Conservation (phyloP, 2,888 invertebrate species). For the Cephus spinipes region DNA sequence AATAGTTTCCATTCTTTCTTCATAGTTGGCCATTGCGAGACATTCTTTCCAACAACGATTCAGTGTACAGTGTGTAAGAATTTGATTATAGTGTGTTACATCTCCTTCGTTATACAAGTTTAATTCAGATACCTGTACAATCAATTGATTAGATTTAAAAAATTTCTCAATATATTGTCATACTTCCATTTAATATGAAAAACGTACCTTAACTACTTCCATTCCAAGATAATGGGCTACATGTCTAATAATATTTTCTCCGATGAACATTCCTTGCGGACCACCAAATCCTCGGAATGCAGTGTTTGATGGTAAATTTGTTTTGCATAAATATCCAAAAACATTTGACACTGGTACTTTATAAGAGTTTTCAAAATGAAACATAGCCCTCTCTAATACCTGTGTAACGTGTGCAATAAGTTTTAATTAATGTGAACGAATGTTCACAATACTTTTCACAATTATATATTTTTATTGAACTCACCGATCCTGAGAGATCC, state of each 20-base stretch:
- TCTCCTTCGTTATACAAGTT: constrained; percentile 88
- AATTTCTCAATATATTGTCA: constrained; percentile 1
- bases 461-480: constrained; percentile 44
- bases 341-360: constrained; percentile 80
- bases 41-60: constrained; percentile 84
- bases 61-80: constrained; percentile 79
- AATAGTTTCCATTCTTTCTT: constrained; percentile 71
- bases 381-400: constrained; percentile 87
- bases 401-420: constrained; percentile 51
- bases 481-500: constrained; percentile 84
- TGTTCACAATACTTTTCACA: neutral
- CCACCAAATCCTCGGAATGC: constrained; percentile 94
- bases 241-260: constrained; percentile 82
- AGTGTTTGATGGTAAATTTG: constrained; percentile 92
- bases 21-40: constrained; percentile 74
- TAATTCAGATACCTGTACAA: constrained; percentile 68
- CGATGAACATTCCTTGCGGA: constrained; percentile 91
- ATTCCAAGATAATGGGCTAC: constrained; percentile 79
- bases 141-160: neutral
- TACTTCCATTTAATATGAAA: no score
- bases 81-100: constrained; percentile 82
- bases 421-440: neutral
- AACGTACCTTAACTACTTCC: constrained; percentile 74
- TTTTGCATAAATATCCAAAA: constrained; percentile 82
- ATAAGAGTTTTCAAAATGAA: constrained; percentile 87